Percentiles rank a stretch among this genome's conserved stretches.
Evolutionary conservation across 1,140 invertebrate species (phyloP).

Genomic region (Globodera rostochiensis): DNA sequence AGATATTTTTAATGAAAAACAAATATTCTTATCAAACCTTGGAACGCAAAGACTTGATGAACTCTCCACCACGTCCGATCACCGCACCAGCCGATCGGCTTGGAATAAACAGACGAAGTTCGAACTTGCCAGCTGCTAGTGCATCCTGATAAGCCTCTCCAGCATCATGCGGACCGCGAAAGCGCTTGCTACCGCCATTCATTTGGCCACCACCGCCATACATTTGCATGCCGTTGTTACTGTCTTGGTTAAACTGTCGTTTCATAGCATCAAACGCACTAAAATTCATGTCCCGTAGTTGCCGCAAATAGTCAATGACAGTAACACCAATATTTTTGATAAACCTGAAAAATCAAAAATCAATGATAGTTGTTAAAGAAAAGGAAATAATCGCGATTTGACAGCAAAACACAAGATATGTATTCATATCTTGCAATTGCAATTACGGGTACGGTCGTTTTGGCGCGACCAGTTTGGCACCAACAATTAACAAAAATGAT

Average conservation of each 20-base stretch:
- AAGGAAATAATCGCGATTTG: no score
- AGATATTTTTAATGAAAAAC: conserved; percentile 6
- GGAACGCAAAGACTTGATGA: conserved; percentile 77
- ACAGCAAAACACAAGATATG: no score
- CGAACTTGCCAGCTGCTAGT: conserved; percentile 59
- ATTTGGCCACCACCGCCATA: neutral
- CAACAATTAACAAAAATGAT: no score
- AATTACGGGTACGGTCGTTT: no score
- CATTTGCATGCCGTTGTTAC: conserved; percentile 4
- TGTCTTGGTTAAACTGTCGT: conserved; percentile 22
- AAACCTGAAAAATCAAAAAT: no score
- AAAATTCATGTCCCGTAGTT: conserved; percentile 9
- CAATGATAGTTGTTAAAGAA: no score
- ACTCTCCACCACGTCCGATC: conserved; percentile 90
- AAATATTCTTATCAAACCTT: conserved; percentile 50
- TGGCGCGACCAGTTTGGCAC: no score
- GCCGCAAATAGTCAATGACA: neutral
- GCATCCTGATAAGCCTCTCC: conserved; percentile 40
- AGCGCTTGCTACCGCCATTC: conserved; percentile 23
- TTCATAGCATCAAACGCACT: conserved; percentile 23
- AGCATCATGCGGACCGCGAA: conserved; percentile 25
- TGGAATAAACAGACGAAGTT: conserved; percentile 60
- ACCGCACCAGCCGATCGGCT: conserved; percentile 81
- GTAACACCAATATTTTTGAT: no score
- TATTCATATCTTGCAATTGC: no score